Percentiles rank a stretch among this genome's conserved stretches.
Evolutionary conservation across 2,888 invertebrate species (phyloP).

Genomic region (Magallana nippona): DNA sequence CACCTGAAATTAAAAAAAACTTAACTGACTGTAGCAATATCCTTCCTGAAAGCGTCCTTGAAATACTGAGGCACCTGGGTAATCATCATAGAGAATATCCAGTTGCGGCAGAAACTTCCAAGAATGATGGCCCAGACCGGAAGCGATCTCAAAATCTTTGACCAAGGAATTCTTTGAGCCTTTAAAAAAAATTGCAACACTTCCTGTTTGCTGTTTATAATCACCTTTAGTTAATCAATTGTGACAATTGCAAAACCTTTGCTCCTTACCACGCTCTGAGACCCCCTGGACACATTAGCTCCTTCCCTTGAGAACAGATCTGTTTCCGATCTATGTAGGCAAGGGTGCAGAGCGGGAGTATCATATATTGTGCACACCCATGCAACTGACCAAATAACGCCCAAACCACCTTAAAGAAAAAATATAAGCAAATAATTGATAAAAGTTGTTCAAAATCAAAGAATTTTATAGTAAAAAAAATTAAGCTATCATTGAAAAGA

Average conservation of each 20-base stretch:
- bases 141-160: conserved; percentile 60
- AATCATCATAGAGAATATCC: conserved; percentile 67
- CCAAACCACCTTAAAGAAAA: conserved; percentile 41
- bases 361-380: conserved; percentile 50
- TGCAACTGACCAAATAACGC: conserved; percentile 42
- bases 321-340: conserved; percentile 45
- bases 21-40: conserved; percentile 53
- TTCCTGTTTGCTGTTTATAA: too few relatives aligned
- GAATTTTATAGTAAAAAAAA: too few relatives aligned
- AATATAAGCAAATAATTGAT: too few relatives aligned
- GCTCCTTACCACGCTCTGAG: conserved; percentile 1
- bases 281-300: neutral
- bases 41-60: conserved; percentile 58
- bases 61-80: conserved; percentile 65
- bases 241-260: neutral
- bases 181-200: conserved; percentile 4
- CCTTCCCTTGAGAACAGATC: conserved; percentile 39
- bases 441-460: too few relatives aligned
- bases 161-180: conserved; percentile 61
- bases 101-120: conserved; percentile 67
- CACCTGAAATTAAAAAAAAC: neutral
- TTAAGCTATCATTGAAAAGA: neutral
- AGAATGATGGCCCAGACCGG: conserved; percentile 65
- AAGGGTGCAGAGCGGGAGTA: conserved; percentile 52
- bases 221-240: too few relatives aligned